Conservation (phyloP, 2,797 vertebrate species). For the Halcyon chelicuti region DNA sequence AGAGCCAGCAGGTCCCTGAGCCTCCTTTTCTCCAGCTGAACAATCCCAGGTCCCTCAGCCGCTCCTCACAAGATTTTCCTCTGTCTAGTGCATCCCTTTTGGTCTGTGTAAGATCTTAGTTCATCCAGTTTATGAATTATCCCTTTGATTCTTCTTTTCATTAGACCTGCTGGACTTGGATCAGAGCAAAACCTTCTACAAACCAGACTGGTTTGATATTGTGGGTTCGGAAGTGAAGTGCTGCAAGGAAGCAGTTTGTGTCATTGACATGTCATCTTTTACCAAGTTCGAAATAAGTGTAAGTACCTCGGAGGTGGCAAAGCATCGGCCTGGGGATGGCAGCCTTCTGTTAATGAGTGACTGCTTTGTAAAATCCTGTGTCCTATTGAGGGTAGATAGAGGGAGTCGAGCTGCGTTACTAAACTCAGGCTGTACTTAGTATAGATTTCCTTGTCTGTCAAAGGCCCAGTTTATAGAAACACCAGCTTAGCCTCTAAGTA, state of each 20-base stretch:
- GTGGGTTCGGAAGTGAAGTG: conserved; percentile 97
- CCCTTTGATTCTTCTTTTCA: not conserved
- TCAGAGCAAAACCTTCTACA: conserved; percentile 98
- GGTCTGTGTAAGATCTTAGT: not conserved
- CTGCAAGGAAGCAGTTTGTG: conserved; percentile 97
- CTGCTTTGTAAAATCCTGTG: not conserved
- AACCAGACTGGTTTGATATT: conserved; percentile 98
- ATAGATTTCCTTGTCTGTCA: not conserved
- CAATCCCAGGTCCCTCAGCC: not conserved
- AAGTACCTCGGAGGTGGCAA: conserved; percentile 73
- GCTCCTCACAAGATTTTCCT: not conserved
- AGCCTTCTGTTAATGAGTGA: not conserved
- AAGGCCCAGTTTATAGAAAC: not conserved
- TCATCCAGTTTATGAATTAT: not conserved
- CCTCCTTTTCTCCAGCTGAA: not conserved
- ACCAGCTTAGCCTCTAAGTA: not conserved
- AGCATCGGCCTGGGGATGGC: not conserved
- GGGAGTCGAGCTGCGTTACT: not conserved
- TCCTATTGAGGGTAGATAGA: not conserved
- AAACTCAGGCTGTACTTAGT: not conserved
- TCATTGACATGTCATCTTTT: conserved; percentile 99
- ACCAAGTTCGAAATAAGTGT: conserved; percentile 98
- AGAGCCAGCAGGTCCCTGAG: not conserved
- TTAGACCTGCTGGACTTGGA: conserved; percentile 93
- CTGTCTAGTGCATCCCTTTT: accelerated